Percentiles rank a stretch among this genome's conserved stretches.
phyloP scores from a whole-genome alignment of 2,113 vertebrate species.

The Channa argus region DNA sequence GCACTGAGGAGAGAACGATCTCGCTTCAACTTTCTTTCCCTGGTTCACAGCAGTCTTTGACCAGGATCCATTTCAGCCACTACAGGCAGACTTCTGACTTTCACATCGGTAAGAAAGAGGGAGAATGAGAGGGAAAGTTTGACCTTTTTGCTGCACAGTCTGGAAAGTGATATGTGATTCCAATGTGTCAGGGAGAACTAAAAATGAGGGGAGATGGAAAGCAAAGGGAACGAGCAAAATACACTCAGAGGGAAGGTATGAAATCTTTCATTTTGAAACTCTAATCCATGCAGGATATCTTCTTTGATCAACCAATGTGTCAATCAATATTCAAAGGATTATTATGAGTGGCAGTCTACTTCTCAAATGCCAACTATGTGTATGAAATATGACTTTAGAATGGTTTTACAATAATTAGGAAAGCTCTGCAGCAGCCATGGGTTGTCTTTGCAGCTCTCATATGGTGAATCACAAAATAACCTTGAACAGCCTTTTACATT shows the following conservation, averaged over 20 bases:
- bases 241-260: conserved; percentile 33
- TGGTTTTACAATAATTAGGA: conserved; percentile 22
- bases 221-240: conserved; percentile 60
- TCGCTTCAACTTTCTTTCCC: conserved; percentile 48
- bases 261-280: conserved; percentile 36
- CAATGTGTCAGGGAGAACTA: conserved; percentile 64
- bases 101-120: conserved; percentile 59
- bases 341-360: conserved; percentile 61
- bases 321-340: conserved; percentile 78
- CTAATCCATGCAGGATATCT: conserved; percentile 68
- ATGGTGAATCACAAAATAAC: conserved; percentile 42
- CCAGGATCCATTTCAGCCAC: conserved; percentile 58
- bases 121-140: conserved; percentile 71
- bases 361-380: conserved; percentile 70
- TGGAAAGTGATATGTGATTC: conserved; percentile 79
- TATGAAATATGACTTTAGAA: conserved; percentile 42
- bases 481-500: conserved; percentile 38
- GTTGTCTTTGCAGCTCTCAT: conserved; percentile 25
- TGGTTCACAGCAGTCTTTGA: conserved; percentile 39
- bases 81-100: conserved; percentile 58
- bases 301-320: conserved; percentile 75
- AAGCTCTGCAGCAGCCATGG: conserved; percentile 13
- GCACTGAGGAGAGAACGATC: conserved; percentile 36
- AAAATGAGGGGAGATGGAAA: conserved; percentile 28
- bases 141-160: conserved; percentile 78